Evolutionary conservation across 2,888 invertebrate genomes (phyloP).

Genomic region (Cephus spinipes): DNA sequence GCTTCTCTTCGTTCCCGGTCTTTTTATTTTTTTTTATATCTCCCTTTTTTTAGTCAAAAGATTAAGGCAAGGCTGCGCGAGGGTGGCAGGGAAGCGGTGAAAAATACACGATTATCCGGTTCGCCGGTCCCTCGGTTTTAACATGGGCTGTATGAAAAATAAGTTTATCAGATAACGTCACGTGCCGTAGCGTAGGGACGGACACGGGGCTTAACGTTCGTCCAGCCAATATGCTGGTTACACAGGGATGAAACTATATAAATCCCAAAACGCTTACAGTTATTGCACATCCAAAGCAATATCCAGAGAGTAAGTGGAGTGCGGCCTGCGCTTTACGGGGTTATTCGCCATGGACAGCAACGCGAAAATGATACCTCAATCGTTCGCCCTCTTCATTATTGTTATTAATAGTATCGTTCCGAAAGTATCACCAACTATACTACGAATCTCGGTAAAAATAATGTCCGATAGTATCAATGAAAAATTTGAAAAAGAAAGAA

Average conservation of each 20-base stretch:
- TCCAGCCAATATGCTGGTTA: slow-evolving; percentile 38
- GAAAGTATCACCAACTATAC: neutral
- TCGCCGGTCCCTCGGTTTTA: neutral
- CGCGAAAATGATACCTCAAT: slow-evolving; percentile 28
- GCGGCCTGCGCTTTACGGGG: slow-evolving; percentile 35
- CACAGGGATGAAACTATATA: slow-evolving; percentile 41
- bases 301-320: slow-evolving; percentile 20
- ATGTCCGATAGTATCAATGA: neutral
- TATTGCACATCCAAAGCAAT: slow-evolving; percentile 43
- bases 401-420: neutral
- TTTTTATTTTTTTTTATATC: neutral
- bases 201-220: neutral
- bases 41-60: neutral
- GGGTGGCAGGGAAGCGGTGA: neutral
- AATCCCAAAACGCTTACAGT: slow-evolving; percentile 47
- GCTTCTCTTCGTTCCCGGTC: neutral
- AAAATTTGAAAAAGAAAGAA: neutral
- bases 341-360: slow-evolving; percentile 44
- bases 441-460: neutral
- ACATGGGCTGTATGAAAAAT: neutral
- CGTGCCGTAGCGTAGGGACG: neutral
- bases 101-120: neutral
- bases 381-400: neutral
- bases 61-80: neutral
- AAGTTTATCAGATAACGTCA: neutral